Percentiles rank a stretch among this genome's conserved stretches.
phyloP scores from a whole-genome alignment of 2,888 invertebrate genomes.

The Alloscopus bannaensis region DNA sequence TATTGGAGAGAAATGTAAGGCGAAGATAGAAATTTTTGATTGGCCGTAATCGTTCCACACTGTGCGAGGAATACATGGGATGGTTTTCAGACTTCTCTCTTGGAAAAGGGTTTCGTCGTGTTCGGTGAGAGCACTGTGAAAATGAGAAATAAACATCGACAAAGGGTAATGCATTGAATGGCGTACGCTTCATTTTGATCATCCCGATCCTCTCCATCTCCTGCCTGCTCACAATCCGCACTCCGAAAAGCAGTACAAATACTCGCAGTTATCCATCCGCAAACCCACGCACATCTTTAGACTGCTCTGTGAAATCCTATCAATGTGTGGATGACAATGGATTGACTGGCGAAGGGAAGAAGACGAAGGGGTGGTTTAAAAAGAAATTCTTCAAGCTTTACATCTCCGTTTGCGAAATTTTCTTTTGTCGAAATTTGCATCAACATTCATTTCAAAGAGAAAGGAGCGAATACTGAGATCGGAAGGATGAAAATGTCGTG shows the following conservation, averaged over 20 bases:
- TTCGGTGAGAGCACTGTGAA: no score
- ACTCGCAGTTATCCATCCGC: background rate
- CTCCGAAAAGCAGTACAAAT: no score
- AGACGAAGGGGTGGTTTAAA: conserved; percentile 21
- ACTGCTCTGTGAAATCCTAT: background rate
- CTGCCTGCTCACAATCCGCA: background rate
- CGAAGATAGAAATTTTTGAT: conserved; percentile 4
- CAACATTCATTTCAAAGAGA: no score
- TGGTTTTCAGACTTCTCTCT: no score
- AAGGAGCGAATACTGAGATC: no score
- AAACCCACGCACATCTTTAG: background rate
- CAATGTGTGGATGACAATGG: no score
- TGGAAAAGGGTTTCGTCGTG: no score
- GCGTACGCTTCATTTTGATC: conserved; percentile 4
- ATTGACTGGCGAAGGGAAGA: conserved; percentile 4
- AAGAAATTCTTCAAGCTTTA: no score
- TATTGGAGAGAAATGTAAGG: background rate
- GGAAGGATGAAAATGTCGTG: no score
- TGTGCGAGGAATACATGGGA: conserved; percentile 42
- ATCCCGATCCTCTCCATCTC: background rate
- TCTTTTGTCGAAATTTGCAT: no score
- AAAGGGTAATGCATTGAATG: conserved; percentile 27
- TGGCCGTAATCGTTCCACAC: conserved; percentile 13
- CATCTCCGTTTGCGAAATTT: no score
- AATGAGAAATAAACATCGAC: conserved; percentile 56